Evolutionary conservation across 2,888 invertebrate species (phyloP), one percentile per base, ranked within the genome.

Genomic region (Athalia rosae): DNA sequence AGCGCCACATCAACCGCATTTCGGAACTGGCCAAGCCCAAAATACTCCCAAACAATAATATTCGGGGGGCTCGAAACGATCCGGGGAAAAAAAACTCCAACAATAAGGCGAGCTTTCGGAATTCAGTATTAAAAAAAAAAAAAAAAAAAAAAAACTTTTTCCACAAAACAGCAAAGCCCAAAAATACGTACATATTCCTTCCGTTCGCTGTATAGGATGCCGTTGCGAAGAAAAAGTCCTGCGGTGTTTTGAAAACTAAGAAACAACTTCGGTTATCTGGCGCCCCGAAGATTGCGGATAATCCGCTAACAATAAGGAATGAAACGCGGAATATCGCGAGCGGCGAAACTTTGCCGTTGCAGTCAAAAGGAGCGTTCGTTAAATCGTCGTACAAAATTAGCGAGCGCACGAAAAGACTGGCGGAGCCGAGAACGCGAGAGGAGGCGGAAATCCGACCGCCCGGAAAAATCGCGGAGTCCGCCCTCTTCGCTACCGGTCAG

Each of bases 401-500:
- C 3, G 80, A 79, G 47, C 81, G 79, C 47, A 77, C 80, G 4
- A 64, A 77, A 11, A 78, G 77, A 61, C 48, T 81, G n/a, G 81
- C 81, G 3, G 80, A 81, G 58, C 81, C 81, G 0, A 81, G 76
- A 78, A 45, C 59, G 45, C 78, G 80, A 4, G 69, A 77, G 62
- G 28, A 79, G 5, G 64, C 71, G 4, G 62, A 63, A 6, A 13
- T 64, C 1, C 80, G 80, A 74, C 69, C 63, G 8, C n/a, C 77
- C n/a, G 80, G 81, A n/a, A 81, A 66, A 74, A 80, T 81, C 4
- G 43, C 76, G 3, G 81, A 81, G 62, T 79, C 79, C 4, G 81
- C 80, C 47, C 74, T 80, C 9, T 78, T 81, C 53, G 81, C 81
- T 6, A 78, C 77, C 43, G 80, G 81, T 81, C 79, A 13, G 76